These are phyloP conservation scores for Melanostigma gelatinosum DNA, from an alignment of 2,113 vertebrate species.

Conservation along the genomic window DNA sequence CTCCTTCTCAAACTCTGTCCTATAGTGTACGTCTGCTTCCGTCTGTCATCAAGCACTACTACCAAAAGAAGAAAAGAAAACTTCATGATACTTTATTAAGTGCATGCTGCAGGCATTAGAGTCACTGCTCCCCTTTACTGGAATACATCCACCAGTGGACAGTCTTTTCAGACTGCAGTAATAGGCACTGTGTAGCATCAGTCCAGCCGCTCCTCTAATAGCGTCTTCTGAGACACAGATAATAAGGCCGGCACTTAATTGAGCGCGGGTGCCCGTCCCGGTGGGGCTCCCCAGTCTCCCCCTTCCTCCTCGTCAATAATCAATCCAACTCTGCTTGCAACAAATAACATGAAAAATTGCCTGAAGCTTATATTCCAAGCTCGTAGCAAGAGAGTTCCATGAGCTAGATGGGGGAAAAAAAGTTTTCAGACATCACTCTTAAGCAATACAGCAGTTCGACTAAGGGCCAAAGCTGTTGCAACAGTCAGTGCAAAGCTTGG, in stretches of 20 bases:
- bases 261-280: background rate
- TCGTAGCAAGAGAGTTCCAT: slow-evolving; percentile 9
- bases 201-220: slow-evolving; percentile 32
- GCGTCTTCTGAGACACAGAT: slow-evolving; percentile 20
- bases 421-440: slow-evolving; percentile 5
- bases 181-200: background rate
- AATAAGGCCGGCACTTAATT: slow-evolving; percentile 21
- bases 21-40: background rate
- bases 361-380: slow-evolving; percentile 21
- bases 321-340: slow-evolving; percentile 4
- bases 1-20: background rate
- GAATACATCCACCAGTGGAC: slow-evolving; percentile 14
- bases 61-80: background rate
- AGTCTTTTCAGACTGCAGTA: slow-evolving; percentile 3
- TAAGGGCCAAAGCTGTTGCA: slow-evolving; percentile 31
- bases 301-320: slow-evolving; percentile 2
- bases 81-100: background rate
- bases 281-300: slow-evolving; percentile 4
- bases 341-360: slow-evolving; percentile 25
- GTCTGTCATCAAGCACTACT: background rate
- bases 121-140: slow-evolving; percentile 5
- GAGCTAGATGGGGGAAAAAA: background rate
- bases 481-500: background rate
- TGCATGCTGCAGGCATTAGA: background rate
- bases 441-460: background rate